Conservation (phyloP, 2,113 vertebrate species). For the Sylvilagus bachmani region DNA sequence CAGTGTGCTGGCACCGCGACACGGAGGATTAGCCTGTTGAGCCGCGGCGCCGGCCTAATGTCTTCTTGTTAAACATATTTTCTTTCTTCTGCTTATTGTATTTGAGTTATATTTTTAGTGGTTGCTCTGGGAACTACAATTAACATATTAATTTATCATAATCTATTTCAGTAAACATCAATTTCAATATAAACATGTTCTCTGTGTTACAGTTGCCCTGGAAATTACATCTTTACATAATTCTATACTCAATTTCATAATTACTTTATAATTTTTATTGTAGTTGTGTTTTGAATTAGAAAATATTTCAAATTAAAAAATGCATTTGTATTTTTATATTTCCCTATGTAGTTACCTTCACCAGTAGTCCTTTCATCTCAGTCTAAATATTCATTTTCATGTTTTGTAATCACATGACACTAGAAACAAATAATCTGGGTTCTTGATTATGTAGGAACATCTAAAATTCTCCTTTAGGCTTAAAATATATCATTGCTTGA, state of each 20-base stretch:
- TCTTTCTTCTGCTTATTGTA: background rate
- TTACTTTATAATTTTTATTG: background rate
- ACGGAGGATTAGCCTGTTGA: too few species aligned
- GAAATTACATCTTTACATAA: background rate
- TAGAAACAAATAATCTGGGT: background rate
- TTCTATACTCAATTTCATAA: background rate
- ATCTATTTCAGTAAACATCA: background rate
- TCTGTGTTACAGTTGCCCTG: background rate
- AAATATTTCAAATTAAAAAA: background rate
- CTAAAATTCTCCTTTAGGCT: background rate
- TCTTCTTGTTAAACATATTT: background rate
- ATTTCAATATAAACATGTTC: background rate
- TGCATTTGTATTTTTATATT: background rate
- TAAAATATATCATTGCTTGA: background rate
- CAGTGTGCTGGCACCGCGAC: too few species aligned
- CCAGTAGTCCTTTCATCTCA: background rate
- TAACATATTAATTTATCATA: slow-evolving; percentile 28
- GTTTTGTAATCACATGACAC: background rate
- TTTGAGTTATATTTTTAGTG: background rate
- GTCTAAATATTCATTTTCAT: background rate
- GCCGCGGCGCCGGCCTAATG: too few species aligned
- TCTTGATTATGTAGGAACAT: background rate
- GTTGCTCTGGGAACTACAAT: background rate
- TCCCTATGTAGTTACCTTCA: background rate
- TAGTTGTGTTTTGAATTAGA: background rate